Evolutionary conservation across 1,140 invertebrate species (phyloP).

Genomic region (Drosophila nasuta): DNA sequence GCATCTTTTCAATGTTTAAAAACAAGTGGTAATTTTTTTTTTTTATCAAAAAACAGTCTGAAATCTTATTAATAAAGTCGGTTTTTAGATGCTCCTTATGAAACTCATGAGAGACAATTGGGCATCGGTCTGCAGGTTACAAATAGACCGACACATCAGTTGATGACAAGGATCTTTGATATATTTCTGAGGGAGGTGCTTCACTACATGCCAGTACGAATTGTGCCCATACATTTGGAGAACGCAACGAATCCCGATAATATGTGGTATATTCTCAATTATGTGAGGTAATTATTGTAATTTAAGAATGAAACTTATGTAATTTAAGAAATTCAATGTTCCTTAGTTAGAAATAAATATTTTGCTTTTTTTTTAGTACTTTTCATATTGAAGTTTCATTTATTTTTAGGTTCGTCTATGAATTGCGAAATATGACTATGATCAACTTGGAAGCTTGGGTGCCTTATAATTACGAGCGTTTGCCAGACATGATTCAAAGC

Average conservation of each 20-base stretch:
- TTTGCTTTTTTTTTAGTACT: background rate
- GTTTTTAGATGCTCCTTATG: background rate
- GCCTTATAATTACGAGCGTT: conserved; percentile 86
- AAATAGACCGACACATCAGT: conserved; percentile 87
- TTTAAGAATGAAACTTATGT: too few relatives aligned
- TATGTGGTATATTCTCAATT: conserved; percentile 35
- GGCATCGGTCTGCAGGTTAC: conserved; percentile 86
- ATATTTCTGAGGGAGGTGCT: conserved; percentile 88
- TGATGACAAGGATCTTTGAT: conserved; percentile 88
- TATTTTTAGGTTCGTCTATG: conserved; percentile 16
- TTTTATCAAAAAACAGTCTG: background rate
- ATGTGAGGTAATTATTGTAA: conserved; percentile 41
- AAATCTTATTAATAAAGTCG: background rate
- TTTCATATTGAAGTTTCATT: background rate
- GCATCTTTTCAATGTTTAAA: conserved; percentile 23
- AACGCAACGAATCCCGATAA: conserved; percentile 15
- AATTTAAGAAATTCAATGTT: too few relatives aligned
- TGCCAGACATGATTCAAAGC: conserved; percentile 72
- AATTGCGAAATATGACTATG: conserved; percentile 57
- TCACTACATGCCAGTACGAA: conserved; percentile 87
- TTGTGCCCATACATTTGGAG: conserved; percentile 80
- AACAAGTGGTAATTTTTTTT: conserved; percentile 22
- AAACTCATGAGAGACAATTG: background rate
- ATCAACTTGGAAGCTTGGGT: conserved; percentile 91
- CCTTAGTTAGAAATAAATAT: too few relatives aligned